A percentile compares a stretch with the other conserved stretches of the same genome.
phyloP scores from a whole-genome alignment of 1,140 invertebrate genomes.

The Trachymyrmex septentrionalis region DNA sequence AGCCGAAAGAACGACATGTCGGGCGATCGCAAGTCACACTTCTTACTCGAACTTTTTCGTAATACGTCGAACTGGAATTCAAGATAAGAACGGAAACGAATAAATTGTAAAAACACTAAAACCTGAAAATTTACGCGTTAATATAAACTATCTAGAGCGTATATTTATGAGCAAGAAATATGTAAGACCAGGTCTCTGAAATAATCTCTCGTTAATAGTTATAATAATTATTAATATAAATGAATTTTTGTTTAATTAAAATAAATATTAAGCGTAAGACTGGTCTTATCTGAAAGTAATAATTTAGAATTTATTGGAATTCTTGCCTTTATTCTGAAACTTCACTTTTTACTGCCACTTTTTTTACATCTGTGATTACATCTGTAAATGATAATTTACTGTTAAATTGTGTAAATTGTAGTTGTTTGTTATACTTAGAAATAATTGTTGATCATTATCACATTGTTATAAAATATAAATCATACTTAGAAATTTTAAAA shows the following conservation, averaged over 20 bases:
- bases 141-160: not conserved
- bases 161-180: not conserved
- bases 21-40: not conserved
- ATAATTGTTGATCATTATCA: not conserved
- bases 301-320: not conserved
- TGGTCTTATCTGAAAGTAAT: too few species aligned
- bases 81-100: not conserved
- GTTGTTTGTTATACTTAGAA: not conserved
- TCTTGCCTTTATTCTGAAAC: not conserved
- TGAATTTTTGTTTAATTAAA: not conserved
- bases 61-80: not conserved
- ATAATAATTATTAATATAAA: not conserved
- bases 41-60: not conserved
- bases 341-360: not conserved
- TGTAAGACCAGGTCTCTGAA: not conserved
- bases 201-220: not conserved
- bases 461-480: not conserved
- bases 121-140: not conserved
- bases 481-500: not conserved
- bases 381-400: not conserved
- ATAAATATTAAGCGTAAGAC: not conserved
- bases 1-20: constrained; percentile 21
- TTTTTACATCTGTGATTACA: not conserved
- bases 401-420: too few species aligned
- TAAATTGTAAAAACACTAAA: not conserved